These are phyloP conservation scores for Dreissena polymorpha DNA, from an alignment of 1,140 invertebrate genomes.

Conservation along the genomic window DNA sequence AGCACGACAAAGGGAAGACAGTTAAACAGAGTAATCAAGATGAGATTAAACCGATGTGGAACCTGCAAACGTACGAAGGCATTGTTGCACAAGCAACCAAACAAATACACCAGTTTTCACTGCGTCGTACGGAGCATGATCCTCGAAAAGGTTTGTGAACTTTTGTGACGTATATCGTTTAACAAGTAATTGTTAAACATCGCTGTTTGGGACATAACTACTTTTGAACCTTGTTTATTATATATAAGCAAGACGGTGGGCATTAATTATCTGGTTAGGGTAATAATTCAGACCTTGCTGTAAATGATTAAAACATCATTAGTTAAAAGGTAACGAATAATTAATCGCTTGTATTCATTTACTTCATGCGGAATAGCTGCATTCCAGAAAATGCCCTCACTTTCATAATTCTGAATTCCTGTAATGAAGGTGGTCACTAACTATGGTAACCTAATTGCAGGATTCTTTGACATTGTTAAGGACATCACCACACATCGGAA, in stretches of 20 bases:
- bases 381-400: no score
- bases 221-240: no score
- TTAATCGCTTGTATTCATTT: no score
- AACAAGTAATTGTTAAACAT: no score
- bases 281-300: no score
- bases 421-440: no score
- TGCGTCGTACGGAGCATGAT: conserved; percentile 20
- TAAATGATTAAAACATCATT: no score
- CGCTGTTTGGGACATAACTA: neutral
- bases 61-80: conserved; percentile 47
- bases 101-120: conserved; percentile 46
- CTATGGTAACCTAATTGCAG: conserved; percentile 12
- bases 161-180: no score
- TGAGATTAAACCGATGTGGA: conserved; percentile 52
- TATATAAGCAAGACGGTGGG: no score
- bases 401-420: no score
- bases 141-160: conserved; percentile 36
- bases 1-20: neutral
- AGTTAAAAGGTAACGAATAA: neutral
- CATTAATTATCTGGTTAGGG: conserved; percentile 29
- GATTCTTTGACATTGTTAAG: conserved; percentile 34
- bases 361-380: no score
- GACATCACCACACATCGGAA: conserved; percentile 50
- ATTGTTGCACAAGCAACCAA: conserved; percentile 37
- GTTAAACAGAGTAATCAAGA: neutral